phyloP scores from a whole-genome alignment of 2,113 vertebrate species.

The Oreocharis arfaki region DNA sequence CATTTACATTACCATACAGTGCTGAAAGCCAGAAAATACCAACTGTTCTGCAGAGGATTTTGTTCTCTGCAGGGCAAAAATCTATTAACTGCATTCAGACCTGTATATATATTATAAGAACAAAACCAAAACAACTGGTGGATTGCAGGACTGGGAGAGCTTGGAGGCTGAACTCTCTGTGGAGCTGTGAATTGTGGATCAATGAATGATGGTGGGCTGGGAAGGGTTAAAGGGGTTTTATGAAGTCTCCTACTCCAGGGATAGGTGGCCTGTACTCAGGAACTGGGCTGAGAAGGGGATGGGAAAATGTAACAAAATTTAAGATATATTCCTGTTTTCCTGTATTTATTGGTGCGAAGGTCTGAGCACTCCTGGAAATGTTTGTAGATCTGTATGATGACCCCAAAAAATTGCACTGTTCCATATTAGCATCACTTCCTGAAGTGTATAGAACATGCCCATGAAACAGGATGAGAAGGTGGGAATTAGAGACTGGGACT shows the following conservation, averaged over 20 bases:
- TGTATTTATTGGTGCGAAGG: not conserved
- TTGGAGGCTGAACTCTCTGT: not conserved
- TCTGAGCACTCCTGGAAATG: not conserved
- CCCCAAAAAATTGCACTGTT: not conserved
- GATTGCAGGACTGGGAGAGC: not conserved
- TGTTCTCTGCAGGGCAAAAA: conserved; percentile 35
- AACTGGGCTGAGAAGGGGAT: not conserved
- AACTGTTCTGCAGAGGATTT: conserved; percentile 61
- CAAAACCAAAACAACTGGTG: not conserved
- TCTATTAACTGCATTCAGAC: conserved; percentile 19
- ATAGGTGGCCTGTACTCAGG: not conserved
- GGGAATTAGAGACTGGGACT: not conserved
- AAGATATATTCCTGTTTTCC: not conserved
- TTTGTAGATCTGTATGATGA: fast-evolving
- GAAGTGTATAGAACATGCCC: fast-evolving
- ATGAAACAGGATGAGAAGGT: not conserved
- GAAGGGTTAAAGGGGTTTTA: not conserved
- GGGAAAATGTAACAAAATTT: not conserved
- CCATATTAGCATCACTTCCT: not conserved
- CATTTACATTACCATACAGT: conserved; percentile 58
- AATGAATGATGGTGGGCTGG: not conserved
- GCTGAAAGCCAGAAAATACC: conserved; percentile 58
- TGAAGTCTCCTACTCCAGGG: not conserved
- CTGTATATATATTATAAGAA: not conserved
- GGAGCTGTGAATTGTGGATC: not conserved